These are phyloP conservation scores for Sinelater perroti DNA, from an alignment of 2,888 invertebrate species.

Conservation along the genomic window DNA sequence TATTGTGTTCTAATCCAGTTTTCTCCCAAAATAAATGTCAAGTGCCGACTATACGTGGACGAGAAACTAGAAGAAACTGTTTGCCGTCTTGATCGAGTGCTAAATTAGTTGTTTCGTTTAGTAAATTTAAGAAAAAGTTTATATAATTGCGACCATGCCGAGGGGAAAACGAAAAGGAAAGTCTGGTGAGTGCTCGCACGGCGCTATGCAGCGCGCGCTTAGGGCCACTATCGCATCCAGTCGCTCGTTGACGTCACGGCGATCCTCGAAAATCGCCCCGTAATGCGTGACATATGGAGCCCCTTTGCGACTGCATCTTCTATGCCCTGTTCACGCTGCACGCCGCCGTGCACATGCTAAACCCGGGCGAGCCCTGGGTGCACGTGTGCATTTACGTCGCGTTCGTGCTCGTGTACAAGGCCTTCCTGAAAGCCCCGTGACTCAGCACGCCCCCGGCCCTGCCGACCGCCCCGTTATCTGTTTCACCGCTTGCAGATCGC, in stretches of 20 bases:
- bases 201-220: not conserved
- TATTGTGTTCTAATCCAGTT: constrained; percentile 77
- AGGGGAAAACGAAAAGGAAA: constrained; percentile 81
- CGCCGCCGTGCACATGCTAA: not conserved
- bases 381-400: too few species aligned
- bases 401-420: too few species aligned
- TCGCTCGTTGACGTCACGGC: constrained; percentile 9
- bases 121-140: constrained; percentile 62
- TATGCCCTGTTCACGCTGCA: not conserved
- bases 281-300: constrained; percentile 19
- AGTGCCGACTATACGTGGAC: constrained; percentile 74
- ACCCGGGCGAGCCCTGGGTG: too few species aligned
- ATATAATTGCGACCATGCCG: constrained; percentile 69
- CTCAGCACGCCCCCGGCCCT: constrained; percentile 4
- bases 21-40: constrained; percentile 76
- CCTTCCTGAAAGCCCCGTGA: constrained; percentile 3
- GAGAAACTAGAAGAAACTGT: constrained; percentile 77
- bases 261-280: constrained; percentile 7
- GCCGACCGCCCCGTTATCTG: constrained; percentile 3
- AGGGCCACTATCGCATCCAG: constrained; percentile 8
- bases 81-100: constrained; percentile 82
- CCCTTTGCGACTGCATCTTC: not conserved
- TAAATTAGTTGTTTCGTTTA: constrained; percentile 67
- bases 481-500: constrained; percentile 23
- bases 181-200: constrained; percentile 66